Base-by-base conservation (phyloP, 1,140 invertebrate genomes). In the Gonatopus flavifemur region DNA sequence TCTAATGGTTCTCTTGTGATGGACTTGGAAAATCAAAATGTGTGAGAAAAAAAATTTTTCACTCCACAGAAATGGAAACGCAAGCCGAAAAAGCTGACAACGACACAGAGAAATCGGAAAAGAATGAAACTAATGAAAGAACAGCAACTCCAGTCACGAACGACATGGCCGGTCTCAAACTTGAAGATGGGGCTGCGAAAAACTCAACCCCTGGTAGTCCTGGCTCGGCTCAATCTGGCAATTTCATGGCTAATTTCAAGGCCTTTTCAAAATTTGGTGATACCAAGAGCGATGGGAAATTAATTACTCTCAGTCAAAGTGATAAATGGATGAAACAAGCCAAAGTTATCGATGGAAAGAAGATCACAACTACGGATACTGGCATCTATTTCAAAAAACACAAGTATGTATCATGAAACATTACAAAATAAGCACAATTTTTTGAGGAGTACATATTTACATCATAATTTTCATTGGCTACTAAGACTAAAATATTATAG, bases 291-390 rank as follows among this genome's bases (percentile, higher is more conserved):
- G 90, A 93, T 64, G 93, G 93, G 5, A 93, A 90, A 70, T 80
- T 83, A 16, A 90, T 95, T 39, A 94, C 92, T 0, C 74, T 94
- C 1, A 90, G 88, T 16, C 92, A 94, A 69, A 90, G 89, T 63
- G 93, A 96, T 73, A 95, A 95, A 73, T 96, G 93, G 93, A 90
- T 96, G 86, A 95, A 94, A 61, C 93, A 96, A 69, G 93, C 93
- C 0, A 88, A 89, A 67, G 89, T 96, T n/a, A 90, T 96, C 41
- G 93, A 94, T 59, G 87, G 85, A 0, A 94, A 93, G 74, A 91
- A 88, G 61, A 88, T 93, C 47, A 91, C 91, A 0, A 93, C 92
- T 7, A 94, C 90, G 2, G 91, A 94, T 62, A 94, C 91, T 0
- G 91, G 88, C 21, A 94, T 94, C 35, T 85, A 87, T 66, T 94